Evolutionary conservation across 2,113 vertebrate species (phyloP), one percentile per base, ranked within the genome.

Genomic region (Ictalurus furcatus): DNA sequence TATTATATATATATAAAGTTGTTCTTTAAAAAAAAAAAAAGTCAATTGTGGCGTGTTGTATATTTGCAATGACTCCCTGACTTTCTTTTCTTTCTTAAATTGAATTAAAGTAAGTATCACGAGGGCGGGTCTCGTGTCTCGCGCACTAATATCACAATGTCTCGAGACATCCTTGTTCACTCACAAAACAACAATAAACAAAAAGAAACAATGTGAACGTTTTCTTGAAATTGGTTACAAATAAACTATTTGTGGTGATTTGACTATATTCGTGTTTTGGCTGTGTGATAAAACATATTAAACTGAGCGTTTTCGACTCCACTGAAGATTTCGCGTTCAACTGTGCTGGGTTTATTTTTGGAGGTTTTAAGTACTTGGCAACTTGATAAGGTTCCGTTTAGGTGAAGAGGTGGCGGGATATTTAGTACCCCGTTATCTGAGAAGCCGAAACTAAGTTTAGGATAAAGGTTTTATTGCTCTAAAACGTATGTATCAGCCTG

Each of bases 301-400:
- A 34, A 59, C 21, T 1, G 8, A 30, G 56, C 13, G 19, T 83
- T 19, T 83, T 37, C 56, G 19, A 4, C 54, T 56, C 30, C 44
- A 79, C 4, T 14, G 40, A 79, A 56, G 40, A 37, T 28, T 65
- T 12, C 61, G 6, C 30, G 6, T 28, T 48, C 34, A 40, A 79
- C 25, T n/a, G 14, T 14, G 17, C 13, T 7, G 28, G 59, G 80
- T 81, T 71, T 88, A 80, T 89, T 89, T 86, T 59, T n/a, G 88
- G 84, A 58, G n/a, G 40, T 89, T 89, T 85, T 25, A 69, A 76
- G 30, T 63, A 54, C n/a, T 23, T 2, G 34, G 73, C 56, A 85
- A 85, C 83, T 80, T 80, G 88, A 89, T 85, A 80, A 69, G 74
- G 63, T 81, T 59, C 84, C 11, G 30, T n/a, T 40, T 12, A 71